These are phyloP conservation scores for Acropora tenuis DNA, from an alignment of 64 coral and sea anemone genomes.

Conservation along the genomic window DNA sequence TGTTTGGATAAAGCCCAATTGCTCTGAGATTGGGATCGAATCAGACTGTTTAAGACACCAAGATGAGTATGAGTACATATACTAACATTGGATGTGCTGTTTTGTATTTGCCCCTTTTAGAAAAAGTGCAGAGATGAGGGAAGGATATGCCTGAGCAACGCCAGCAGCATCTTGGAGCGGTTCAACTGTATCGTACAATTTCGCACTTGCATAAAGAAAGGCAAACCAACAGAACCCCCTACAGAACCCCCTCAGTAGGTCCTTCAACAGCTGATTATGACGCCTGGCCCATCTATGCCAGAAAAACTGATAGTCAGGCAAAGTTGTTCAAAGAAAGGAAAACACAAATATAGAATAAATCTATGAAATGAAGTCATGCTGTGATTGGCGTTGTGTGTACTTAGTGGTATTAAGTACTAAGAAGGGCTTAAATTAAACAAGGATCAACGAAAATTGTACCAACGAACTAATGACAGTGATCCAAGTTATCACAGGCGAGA, in stretches of 20 bases:
- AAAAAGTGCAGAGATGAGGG: conserved; percentile 49
- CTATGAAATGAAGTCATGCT: not conserved
- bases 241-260: not conserved
- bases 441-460: too few relatives aligned
- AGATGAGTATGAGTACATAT: not conserved
- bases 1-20: too few relatives aligned
- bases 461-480: too few relatives aligned
- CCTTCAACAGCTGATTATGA: not conserved
- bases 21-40: too few relatives aligned
- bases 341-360: too few relatives aligned
- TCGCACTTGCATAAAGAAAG: conserved; percentile 54
- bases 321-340: too few relatives aligned
- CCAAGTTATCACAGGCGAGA: too few relatives aligned
- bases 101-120: not conserved
- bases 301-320: too few relatives aligned
- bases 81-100: not conserved
- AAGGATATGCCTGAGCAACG: not conserved
- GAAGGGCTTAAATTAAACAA: too few relatives aligned
- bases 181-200: conserved; percentile 43
- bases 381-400: not conserved
- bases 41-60: too few relatives aligned
- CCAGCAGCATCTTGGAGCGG: conserved; percentile 24
- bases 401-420: too few relatives aligned
- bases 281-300: too few relatives aligned
- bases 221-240: not conserved